Evolutionary conservation across 2,797 vertebrate genomes (phyloP).

Genomic region (Sebastes paucispinis): DNA sequence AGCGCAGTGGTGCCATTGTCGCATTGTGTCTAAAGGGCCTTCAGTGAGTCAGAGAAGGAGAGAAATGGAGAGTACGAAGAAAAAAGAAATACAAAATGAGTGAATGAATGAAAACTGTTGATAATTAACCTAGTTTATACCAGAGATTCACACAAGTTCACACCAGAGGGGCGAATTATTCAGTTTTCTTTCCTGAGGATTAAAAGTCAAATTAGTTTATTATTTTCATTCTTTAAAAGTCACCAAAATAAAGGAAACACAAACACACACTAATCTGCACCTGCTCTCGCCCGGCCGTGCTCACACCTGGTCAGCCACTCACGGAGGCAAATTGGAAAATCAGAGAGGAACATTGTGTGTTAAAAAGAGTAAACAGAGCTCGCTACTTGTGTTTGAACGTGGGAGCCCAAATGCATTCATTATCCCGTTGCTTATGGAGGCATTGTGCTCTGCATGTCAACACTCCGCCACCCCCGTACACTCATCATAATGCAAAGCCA

Average conservation of each 20-base stretch:
- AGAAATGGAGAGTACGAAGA: too few species aligned
- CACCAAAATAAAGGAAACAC: not conserved
- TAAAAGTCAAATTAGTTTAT: too few species aligned
- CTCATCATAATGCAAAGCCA: conserved; percentile 74
- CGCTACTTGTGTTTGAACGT: conserved; percentile 56
- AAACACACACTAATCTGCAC: not conserved
- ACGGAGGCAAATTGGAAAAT: conserved; percentile 58
- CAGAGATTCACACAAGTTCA: too few species aligned
- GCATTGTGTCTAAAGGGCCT: too few species aligned
- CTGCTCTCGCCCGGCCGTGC: not conserved
- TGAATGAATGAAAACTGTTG: too few species aligned
- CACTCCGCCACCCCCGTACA: conserved; percentile 63
- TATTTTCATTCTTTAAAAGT: too few species aligned
- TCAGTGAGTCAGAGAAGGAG: too few species aligned
- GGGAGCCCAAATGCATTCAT: conserved; percentile 71
- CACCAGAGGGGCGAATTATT: too few species aligned
- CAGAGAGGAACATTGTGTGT: conserved; percentile 47
- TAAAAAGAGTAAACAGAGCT: conserved; percentile 62
- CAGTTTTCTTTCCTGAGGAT: too few species aligned
- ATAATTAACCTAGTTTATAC: too few species aligned
- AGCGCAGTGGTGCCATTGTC: too few species aligned
- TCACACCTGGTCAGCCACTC: conserved; percentile 47
- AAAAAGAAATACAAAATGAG: too few species aligned
- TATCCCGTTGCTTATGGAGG: conserved; percentile 69
- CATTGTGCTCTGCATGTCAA: conserved; percentile 76